phyloP scores from a whole-genome alignment of 2,888 invertebrate genomes.

The Chaitophorus viminalis region DNA sequence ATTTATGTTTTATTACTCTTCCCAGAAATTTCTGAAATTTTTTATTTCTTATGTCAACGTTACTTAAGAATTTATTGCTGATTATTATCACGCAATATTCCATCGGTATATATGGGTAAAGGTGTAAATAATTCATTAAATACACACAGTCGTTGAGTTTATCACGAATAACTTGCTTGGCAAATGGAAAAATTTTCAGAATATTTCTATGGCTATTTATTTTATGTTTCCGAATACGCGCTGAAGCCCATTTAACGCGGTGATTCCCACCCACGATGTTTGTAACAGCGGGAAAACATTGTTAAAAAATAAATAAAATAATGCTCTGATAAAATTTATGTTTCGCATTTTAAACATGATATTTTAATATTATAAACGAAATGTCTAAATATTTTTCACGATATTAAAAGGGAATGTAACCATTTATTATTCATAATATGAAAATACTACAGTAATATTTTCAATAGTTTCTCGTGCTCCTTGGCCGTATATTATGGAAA shows the following conservation, averaged over 20 bases:
- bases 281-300: slow-evolving; percentile 13
- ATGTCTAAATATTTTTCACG: neutral
- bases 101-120: neutral
- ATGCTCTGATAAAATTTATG: neutral
- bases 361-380: neutral
- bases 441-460: neutral
- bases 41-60: neutral
- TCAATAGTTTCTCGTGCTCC: too few species aligned
- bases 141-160: neutral
- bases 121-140: neutral
- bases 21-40: neutral
- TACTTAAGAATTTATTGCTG: neutral
- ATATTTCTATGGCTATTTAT: neutral
- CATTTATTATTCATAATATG: neutral
- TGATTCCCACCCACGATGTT: slow-evolving; percentile 12
- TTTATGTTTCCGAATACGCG: neutral
- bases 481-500: too few species aligned
- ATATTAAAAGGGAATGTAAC: neutral
- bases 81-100: neutral
- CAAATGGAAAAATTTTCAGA: neutral
- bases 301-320: neutral
- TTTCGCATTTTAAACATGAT: neutral
- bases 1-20: neutral
- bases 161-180: neutral
- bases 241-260: neutral